Percentiles rank a stretch among this genome's conserved stretches.
These are phyloP conservation scores for Ariopsis seemanni DNA, from an alignment of 2,113 vertebrate genomes.

Conservation along the genomic window DNA sequence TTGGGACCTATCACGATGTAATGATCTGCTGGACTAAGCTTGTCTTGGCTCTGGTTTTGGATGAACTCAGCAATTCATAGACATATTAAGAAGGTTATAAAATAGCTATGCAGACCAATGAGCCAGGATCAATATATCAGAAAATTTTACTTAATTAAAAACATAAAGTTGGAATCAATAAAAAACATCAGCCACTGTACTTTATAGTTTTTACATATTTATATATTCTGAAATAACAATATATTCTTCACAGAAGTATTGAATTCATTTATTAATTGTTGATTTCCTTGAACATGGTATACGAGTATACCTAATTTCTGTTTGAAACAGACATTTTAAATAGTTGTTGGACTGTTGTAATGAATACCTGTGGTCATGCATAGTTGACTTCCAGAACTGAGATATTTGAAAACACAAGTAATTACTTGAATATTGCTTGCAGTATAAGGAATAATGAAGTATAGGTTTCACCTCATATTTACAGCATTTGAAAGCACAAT, in stretches of 20 bases:
- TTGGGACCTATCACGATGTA: conserved; percentile 42
- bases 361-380: background rate
- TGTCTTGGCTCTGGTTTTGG: conserved; percentile 50
- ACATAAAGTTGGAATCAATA: conserved; percentile 3
- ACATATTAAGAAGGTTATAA: conserved; percentile 51
- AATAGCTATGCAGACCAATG: background rate
- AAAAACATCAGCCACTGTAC: background rate
- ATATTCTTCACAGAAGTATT: background rate
- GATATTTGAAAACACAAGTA: background rate
- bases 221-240: background rate
- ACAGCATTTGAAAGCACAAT: background rate
- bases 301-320: background rate
- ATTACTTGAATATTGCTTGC: conserved; percentile 5
- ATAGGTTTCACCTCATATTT: background rate
- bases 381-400: background rate
- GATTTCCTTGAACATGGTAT: background rate
- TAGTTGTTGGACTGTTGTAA: background rate
- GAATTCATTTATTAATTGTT: conserved; percentile 1
- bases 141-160: conserved; percentile 35
- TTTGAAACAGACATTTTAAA: background rate
- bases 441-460: background rate
- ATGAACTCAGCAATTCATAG: conserved; percentile 58
- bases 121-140: conserved; percentile 53
- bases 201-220: background rate
- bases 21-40: conserved; percentile 53